Percentiles rank a stretch among this genome's conserved stretches.
Conservation (phyloP, 2,888 invertebrate species). For the Rugalucina vietnamica region DNA sequence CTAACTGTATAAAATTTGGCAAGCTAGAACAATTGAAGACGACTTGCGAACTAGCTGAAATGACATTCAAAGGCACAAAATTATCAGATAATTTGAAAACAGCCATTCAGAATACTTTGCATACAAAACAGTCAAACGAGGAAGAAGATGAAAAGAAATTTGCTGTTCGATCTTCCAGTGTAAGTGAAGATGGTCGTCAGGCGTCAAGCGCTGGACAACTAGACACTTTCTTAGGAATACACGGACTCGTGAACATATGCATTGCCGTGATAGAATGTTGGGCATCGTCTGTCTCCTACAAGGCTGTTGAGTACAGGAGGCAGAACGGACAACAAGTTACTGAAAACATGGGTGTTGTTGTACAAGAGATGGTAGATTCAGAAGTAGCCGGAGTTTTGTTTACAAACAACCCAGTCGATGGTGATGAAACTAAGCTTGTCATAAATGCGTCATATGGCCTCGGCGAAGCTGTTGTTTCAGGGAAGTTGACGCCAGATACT, state of each 20-base stretch:
- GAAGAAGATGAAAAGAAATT: background rate
- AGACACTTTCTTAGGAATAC: slow-evolving; percentile 2
- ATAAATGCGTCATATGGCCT: slow-evolving; percentile 19
- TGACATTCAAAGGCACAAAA: background rate
- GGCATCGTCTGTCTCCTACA: slow-evolving; percentile 16
- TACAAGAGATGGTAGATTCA: slow-evolving; percentile 28
- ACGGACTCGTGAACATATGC: background rate
- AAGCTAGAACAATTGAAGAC: background rate
- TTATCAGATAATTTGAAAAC: background rate
- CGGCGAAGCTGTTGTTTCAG: slow-evolving; percentile 30
- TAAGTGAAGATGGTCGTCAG: slow-evolving; percentile 10
- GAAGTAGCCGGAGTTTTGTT: slow-evolving; percentile 25
- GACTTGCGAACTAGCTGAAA: background rate
- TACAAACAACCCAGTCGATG: slow-evolving; percentile 19
- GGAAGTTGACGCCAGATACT: slow-evolving; percentile 8
- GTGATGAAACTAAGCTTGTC: slow-evolving; percentile 11
- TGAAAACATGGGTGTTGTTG: slow-evolving; percentile 20
- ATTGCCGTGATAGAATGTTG: slow-evolving; percentile 6
- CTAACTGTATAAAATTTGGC: background rate
- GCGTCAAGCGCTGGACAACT: slow-evolving; percentile 11
- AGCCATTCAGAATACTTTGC: background rate
- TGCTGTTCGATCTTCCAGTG: slow-evolving; percentile 25
- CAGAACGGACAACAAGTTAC: slow-evolving; percentile 13
- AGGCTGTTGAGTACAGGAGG: slow-evolving; percentile 6
- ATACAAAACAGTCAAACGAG: background rate